phyloP scores from a whole-genome alignment of 2,888 invertebrate species.

The Calameuta filiformis region DNA sequence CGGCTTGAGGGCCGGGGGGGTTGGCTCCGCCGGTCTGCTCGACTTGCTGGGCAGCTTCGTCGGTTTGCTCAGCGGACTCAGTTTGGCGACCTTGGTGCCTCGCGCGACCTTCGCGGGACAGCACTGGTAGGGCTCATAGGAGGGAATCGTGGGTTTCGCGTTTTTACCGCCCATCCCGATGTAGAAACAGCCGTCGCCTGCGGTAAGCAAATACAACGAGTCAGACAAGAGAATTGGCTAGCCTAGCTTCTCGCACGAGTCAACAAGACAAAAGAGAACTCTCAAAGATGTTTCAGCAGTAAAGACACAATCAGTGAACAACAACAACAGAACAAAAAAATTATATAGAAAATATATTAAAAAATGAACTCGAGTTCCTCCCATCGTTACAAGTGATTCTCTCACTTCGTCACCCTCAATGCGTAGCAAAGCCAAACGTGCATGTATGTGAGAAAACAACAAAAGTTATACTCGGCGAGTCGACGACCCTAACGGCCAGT shows the following conservation, averaged over 20 bases:
- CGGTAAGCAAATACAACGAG: slow-evolving; percentile 83
- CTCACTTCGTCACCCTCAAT: slow-evolving; percentile 48
- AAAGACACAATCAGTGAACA: no score
- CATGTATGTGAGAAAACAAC: slow-evolving; percentile 28
- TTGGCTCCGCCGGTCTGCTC: slow-evolving; percentile 28
- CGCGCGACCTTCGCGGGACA: slow-evolving; percentile 87
- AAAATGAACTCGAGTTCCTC: neutral
- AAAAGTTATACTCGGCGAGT: slow-evolving; percentile 41
- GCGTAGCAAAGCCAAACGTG: slow-evolving; percentile 58
- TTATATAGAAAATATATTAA: no score
- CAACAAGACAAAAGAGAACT: slow-evolving; percentile 1
- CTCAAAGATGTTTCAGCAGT: no score
- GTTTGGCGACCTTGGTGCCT: slow-evolving; percentile 84
- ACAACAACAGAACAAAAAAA: neutral
- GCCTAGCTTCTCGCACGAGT: slow-evolving; percentile 23
- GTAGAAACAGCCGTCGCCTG: slow-evolving; percentile 98
- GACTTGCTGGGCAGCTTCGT: slow-evolving; percentile 35
- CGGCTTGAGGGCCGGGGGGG: slow-evolving; percentile 51
- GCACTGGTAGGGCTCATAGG: slow-evolving; percentile 92
- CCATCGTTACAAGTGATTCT: neutral
- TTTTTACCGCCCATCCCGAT: slow-evolving; percentile 92
- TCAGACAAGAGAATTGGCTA: slow-evolving; percentile 3
- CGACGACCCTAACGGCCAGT: slow-evolving; percentile 44
- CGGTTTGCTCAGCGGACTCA: slow-evolving; percentile 63
- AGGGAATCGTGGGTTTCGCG: slow-evolving; percentile 78